Evolutionary conservation across 2,797 vertebrate species (phyloP).

Genomic region (Xiphophorus birchmanni): DNA sequence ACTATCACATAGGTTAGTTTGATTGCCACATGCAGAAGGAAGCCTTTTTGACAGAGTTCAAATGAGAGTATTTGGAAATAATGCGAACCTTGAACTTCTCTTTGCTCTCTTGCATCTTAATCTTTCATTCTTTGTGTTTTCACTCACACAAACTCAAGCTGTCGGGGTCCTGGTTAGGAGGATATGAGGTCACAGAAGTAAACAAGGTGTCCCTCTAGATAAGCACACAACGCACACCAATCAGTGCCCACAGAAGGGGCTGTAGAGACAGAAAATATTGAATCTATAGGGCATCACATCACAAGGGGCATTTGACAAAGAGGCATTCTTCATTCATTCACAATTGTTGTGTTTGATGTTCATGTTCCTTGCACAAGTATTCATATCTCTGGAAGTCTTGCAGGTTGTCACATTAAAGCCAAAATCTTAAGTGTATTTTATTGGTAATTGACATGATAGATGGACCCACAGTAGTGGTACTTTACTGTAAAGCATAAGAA

Average conservation of each 20-base stretch:
- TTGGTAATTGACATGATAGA: background rate
- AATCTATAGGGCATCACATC: background rate
- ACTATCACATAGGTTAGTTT: background rate
- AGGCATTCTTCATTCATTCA: background rate
- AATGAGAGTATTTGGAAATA: background rate
- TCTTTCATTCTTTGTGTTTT: conserved; percentile 18
- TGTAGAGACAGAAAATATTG: background rate
- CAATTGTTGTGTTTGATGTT: no score
- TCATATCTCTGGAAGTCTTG: background rate
- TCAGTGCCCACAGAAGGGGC: background rate
- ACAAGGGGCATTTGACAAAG: background rate
- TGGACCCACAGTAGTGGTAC: background rate
- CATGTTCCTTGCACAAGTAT: background rate
- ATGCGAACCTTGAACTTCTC: background rate
- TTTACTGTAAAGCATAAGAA: background rate
- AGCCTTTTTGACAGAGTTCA: background rate
- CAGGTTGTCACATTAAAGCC: background rate
- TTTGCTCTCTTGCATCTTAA: conserved; percentile 16
- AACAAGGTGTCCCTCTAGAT: conserved; percentile 44
- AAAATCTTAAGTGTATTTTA: background rate
- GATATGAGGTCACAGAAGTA: conserved; percentile 37
- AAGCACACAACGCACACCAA: conserved; percentile 10
- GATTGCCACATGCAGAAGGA: background rate
- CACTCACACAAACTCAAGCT: conserved; percentile 21
- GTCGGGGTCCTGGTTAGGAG: conserved; percentile 43